phyloP scores from a whole-genome alignment of 2,797 vertebrate genomes.

The Semotilus atromaculatus region DNA sequence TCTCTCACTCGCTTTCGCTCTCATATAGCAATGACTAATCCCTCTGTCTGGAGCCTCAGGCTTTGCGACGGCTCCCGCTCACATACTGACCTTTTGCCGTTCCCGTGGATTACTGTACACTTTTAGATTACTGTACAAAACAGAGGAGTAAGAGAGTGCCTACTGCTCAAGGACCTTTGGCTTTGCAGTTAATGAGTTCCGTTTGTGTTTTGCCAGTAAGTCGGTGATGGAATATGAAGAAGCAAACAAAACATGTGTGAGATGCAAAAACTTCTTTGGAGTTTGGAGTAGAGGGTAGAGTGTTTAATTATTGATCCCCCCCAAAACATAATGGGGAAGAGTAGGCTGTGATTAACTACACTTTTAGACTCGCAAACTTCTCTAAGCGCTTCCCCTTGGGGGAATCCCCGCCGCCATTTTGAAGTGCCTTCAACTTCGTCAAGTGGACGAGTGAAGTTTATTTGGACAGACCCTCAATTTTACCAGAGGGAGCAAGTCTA shows the following conservation, averaged over 20 bases:
- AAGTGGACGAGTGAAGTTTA: background rate
- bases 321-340: background rate
- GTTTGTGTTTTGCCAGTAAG: constrained; percentile 64
- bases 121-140: constrained; percentile 76
- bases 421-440: background rate
- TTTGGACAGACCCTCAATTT: background rate
- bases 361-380: no score
- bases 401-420: background rate
- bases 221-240: constrained; percentile 39
- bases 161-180: constrained; percentile 70
- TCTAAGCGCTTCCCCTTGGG: background rate
- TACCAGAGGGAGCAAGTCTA: background rate
- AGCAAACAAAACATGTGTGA: constrained; percentile 34
- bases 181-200: constrained; percentile 71
- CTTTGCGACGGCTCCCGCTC: constrained; percentile 65
- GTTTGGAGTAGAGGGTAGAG: background rate
- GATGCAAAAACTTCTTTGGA: constrained; percentile 37
- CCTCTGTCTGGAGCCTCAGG: constrained; percentile 53
- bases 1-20: constrained; percentile 24
- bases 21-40: constrained; percentile 55
- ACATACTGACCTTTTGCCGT: constrained; percentile 78
- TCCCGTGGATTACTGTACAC: constrained; percentile 58
- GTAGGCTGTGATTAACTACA: background rate
- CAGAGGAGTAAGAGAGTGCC: constrained; percentile 65
- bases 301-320: constrained; percentile 28